Base-by-base conservation (phyloP, 2,888 invertebrate species). In the Cordilura impudica region DNA sequence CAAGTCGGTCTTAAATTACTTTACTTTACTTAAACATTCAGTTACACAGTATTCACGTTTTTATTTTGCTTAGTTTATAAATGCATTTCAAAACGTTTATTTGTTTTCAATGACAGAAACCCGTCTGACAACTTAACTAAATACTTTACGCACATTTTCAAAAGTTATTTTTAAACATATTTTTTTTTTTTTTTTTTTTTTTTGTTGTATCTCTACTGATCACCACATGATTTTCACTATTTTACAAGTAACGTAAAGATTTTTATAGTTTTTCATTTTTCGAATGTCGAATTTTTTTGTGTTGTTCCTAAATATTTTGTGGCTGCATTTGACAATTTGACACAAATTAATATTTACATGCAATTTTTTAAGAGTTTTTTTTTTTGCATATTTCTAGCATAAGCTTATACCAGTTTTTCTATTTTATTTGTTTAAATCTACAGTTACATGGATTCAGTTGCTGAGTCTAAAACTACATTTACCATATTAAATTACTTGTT, bases 101-200 rank as follows among this genome's bases (percentile, higher is more conserved):
- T 39, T 21, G 7, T 21, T 45, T 43, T 26, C 2, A 51, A 49
- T 5, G 58, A 26, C 45, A 35, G 43, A 67, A 81, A 82, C 82
- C 75, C 53, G 82, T 82, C 78, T 75, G 75, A 54, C 82, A 81
- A 71, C 69, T 80, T 73, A 21, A 45, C 49, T 77, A n/a, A n/a
- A n/a, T n/a, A 65, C 53, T 54, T 29, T 63, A 56, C 65, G 49
- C 75, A 63, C 54, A 67, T 67, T 73, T 72, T 39, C n/a, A n/a
- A n/a, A 39, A n/a, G n/a, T 0, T 10, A 6, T 31, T 35, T 58
- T 45, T 31, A 56, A 54, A 47, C 10, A 3, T 51, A 63, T 65
- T 66, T 14, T 49, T 54, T 53, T 43, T 61, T 56, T 4, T n/a
- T 60, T 51, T 19, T 16, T 19, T 16, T 23, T 58, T 23, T 49